Evolutionary conservation across 2,888 invertebrate species (phyloP), one percentile per base, ranked within the genome.

Genomic region (Cistogaster globosa): DNA sequence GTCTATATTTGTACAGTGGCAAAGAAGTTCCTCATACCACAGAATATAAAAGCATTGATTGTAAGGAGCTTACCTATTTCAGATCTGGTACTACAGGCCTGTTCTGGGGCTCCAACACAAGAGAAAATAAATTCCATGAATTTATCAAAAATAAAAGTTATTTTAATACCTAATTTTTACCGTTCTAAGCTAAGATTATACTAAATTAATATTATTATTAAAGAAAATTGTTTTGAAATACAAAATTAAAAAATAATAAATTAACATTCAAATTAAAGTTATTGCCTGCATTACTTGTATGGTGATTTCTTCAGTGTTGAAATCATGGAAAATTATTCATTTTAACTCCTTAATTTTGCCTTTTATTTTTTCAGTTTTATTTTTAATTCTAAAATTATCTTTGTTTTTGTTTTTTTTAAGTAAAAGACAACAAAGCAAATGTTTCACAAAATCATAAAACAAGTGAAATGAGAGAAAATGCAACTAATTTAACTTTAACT

Each of bases 401-500:
- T 48, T 75, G 72, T 76, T 80, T 32, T 32, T 32, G 2, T 32
- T 32, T 32, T 32, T 32, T 32, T 32, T 32, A 32, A 32, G 76
- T 60, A 58, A 65, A 79, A 74, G 20, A 45, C 65, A 71, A 65
- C 63, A 55, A 80, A 60, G 65, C 62, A 57, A 58, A 51, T 71
- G 57, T 45, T 69, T 55, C 4, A 42, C 11, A 42, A 42, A 32
- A 20, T 14, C 45, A 58, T 16, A 53, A 26, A 32, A 58, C 18
- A 38, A 69, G 18, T 6, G 7, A 20, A 45, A 57, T 22, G 42
- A 80, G 26, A 26, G 51, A 75, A 57, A 76, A 51, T 32, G 42
- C 45, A 76, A 71, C 76, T 67, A 80, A 84, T 71, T 84, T 80
- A 76, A 72, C 76, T 80, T 80, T 72, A 77, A 77, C 71, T 84